Evolutionary conservation across 2,113 vertebrate genomes (phyloP).

Genomic region (Catharus fuscescens): DNA sequence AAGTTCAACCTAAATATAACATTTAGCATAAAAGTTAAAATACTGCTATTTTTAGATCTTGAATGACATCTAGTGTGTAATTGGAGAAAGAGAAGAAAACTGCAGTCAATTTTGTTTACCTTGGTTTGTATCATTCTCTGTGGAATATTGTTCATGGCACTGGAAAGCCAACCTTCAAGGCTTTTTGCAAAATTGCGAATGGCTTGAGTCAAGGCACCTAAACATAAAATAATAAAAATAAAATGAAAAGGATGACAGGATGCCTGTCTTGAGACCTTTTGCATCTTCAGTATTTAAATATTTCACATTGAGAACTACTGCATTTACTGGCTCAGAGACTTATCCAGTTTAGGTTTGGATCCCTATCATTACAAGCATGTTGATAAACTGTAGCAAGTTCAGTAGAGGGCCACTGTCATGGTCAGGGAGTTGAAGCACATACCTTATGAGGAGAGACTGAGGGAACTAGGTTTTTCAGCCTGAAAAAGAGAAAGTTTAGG

Average conservation of each 20-base stretch:
- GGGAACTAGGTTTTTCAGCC: neutral
- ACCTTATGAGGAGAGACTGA: neutral
- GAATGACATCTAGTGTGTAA: neutral
- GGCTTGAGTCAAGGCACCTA: constrained; percentile 98
- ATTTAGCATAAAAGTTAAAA: constrained; percentile 7
- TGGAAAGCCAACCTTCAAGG: constrained; percentile 96
- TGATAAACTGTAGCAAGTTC: constrained; percentile 12
- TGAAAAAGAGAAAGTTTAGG: neutral
- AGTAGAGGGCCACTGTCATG: neutral
- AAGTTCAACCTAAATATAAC: constrained; percentile 4
- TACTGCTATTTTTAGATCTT: neutral
- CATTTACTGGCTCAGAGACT: neutral
- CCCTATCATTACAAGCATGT: neutral
- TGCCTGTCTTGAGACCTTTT: neutral
- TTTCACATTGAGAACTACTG: neutral
- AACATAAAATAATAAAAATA: constrained; percentile 68
- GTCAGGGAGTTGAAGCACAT: neutral
- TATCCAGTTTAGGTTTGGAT: neutral
- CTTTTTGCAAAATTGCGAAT: constrained; percentile 99
- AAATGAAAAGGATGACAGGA: constrained; percentile 33
- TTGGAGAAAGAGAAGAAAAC: neutral
- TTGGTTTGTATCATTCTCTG: constrained; percentile 95
- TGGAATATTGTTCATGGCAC: constrained; percentile 94
- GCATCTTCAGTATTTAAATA: constrained; percentile 1
- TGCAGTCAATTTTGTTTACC: constrained; percentile 71